Evolutionary conservation across 1,140 invertebrate species (phyloP), one percentile per base, ranked within the genome.

Genomic region (Neodiprion fabricii): DNA sequence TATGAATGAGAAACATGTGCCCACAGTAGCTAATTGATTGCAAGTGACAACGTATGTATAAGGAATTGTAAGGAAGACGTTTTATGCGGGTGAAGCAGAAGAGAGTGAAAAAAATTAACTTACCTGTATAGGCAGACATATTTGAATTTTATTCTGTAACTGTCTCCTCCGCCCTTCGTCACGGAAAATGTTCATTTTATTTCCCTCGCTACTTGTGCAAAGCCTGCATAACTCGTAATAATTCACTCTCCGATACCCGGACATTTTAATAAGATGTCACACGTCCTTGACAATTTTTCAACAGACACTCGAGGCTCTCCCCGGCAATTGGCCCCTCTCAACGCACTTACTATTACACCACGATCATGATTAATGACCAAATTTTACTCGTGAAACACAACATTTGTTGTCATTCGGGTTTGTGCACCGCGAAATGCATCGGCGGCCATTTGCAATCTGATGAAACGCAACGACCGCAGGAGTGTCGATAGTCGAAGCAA

Each of bases 151-250:
- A 14, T 85, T 88, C 76, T 90, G 89, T 8, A 94, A 82, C 78
- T 93, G 91, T 77, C 91, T 89, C 78, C 90, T 90, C 48, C 90
- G 88, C 28, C 92, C 92, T 78, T 93, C 92, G 40, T 91, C 89
- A 11, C 91, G 90, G 79, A 92, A 94, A 74, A 93, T 92, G 80
- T 93, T 90, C 74, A 92, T 90, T 84, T 92, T 93, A 74, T 83
- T 88, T 71, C 92, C 91, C 75, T 91, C 91, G 80, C 90, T 93
- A 48, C 90, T 91, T 12, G 92, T 93, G 83, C 92, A 93, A 65
- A 93, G 87, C 79, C 92, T 89, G 80, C 93, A 94, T 71, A 94
- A 85, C 86, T 93, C 92, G 80, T 92, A 92, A 82, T 92, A 94
- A 84, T 92, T 93, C 10, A 93, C 92, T 77, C 91, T 90, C 75